Conservation (phyloP, 2,113 vertebrate genomes). For the Gnathonemus echidnorhynchus region DNA sequence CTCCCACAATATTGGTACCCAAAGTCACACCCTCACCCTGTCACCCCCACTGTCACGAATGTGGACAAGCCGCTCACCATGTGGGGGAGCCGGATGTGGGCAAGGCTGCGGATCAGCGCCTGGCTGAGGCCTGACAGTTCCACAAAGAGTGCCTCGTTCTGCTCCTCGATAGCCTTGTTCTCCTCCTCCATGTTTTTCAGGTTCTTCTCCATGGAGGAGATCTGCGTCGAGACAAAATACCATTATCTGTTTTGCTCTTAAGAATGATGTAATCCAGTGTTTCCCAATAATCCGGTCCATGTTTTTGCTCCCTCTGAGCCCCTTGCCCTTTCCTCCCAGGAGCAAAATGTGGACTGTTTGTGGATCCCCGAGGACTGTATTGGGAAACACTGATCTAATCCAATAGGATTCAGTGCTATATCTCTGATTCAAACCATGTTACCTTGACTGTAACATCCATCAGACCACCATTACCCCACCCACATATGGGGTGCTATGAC, state of each 20-base stretch:
- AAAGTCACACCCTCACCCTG: background rate
- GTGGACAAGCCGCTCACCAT: constrained; percentile 65
- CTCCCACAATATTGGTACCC: background rate
- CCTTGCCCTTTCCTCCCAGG: too few relatives aligned
- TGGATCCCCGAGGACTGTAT: background rate
- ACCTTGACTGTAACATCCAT: background rate
- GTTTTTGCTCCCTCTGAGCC: background rate
- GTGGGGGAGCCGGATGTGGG: constrained; percentile 92
- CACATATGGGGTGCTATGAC: background rate
- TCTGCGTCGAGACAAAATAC: constrained; percentile 52
- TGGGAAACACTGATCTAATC: background rate
- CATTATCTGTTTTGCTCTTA: background rate
- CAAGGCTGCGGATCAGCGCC: constrained; percentile 88
- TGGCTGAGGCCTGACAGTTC: constrained; percentile 95
- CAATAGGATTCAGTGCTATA: background rate
- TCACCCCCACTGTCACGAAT: background rate
- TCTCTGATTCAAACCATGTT: background rate
- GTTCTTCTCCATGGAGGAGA: constrained; percentile 95
- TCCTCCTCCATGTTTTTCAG: constrained; percentile 92
- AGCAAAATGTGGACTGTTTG: background rate
- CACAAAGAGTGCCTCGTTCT: constrained; percentile 88
- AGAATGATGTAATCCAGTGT: background rate
- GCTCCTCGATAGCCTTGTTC: constrained; percentile 93
- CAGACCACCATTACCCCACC: background rate
- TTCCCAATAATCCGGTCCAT: background rate